Base-by-base conservation (phyloP, 2,113 vertebrate genomes). In the Onychostoma macrolepis region DNA sequence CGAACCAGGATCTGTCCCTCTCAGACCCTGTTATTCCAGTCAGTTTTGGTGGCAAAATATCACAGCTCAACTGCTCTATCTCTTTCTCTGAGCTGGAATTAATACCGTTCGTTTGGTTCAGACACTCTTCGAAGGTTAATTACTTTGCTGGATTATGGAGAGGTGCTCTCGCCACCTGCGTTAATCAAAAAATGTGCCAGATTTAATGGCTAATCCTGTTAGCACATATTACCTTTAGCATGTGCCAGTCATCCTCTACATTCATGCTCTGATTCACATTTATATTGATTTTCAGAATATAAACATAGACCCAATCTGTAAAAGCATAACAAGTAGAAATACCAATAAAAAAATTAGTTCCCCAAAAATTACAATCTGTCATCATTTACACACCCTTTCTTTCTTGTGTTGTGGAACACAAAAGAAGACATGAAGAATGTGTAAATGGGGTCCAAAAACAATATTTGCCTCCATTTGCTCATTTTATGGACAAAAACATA, bases 1-100 rank as follows among this genome's bases (percentile, higher is more conserved):
- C 88, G 90, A 94, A 94, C 93, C 92, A 91, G 90, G 84, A 85
- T 87, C 85, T 89, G 90, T 89, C 90, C 89, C 88, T 92, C 91
- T 90, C 36, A 33, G 24, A 85, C 88, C 85, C 88, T 53, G 83
- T 80, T 84, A 85, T 75, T 83, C 50, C 38, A 13, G 79, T 86
- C 86, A 56, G 7, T 56, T 41, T 84, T 53, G 36, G 28, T 75
- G 41, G 81, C 65, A 65, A 72, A 87, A 71, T 87, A 50, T 87
- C 82, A 87, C 28, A 6, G 15, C 33, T 77, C 67, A 81, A 41
- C 36, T 50, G 38, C 26, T 58, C 53, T 21, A 76, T 86, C 84
- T 75, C 67, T 75, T 84, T 61, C 78, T 26, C 38, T 12, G 26
- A 6, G 6, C 30, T 83, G 79, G 17, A 80, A 80, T 84, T 45